Evolutionary conservation across 2,113 vertebrate species (phyloP).

Genomic region (Marmota monax): DNA sequence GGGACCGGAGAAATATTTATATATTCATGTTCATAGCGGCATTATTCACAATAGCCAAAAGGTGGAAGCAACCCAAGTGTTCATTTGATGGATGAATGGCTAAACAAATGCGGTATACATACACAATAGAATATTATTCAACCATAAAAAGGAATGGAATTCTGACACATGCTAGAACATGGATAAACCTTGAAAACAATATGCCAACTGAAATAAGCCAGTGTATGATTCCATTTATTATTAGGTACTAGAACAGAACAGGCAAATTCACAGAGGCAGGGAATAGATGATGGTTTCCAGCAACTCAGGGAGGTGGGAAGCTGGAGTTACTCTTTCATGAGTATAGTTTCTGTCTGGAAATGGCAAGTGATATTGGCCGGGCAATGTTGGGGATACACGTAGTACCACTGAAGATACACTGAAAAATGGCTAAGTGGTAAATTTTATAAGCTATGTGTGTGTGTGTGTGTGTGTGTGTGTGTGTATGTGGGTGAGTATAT

Average conservation of each 20-base stretch:
- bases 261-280: neutral
- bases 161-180: neutral
- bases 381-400: neutral
- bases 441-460: neutral
- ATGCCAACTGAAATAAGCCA: neutral
- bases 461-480: neutral
- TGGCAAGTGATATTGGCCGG: too few species aligned
- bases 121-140: constrained; percentile 15
- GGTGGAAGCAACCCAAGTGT: neutral
- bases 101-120: neutral
- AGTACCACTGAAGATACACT: neutral
- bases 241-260: neutral
- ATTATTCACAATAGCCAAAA: neutral
- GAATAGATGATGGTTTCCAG: neutral
- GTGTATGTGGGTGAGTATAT: neutral
- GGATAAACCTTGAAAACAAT: neutral
- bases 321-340: neutral
- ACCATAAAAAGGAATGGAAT: neutral
- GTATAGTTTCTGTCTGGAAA: neutral
- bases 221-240: neutral
- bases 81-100: neutral
- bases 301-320: neutral
- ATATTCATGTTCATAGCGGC: neutral
- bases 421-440: neutral
- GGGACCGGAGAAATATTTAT: neutral